Base-by-base conservation (phyloP, 1,140 invertebrate species). In the Drosophila sechellia region DNA sequence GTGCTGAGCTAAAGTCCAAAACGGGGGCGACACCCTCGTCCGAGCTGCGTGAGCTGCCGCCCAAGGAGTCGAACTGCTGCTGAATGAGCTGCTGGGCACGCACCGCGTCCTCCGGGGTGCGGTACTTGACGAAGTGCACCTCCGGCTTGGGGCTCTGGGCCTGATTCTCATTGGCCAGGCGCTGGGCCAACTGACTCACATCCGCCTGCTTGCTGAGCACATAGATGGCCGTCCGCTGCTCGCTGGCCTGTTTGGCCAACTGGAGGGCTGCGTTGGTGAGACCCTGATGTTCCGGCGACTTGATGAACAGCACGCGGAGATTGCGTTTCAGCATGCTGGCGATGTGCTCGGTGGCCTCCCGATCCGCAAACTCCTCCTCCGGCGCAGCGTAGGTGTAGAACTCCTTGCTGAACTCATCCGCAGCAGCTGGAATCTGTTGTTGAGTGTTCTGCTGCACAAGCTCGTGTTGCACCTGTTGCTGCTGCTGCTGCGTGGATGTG, bases 41-140 rank as follows among this genome's bases (percentile, higher is more conserved):
- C 5, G 77, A 90, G 46, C 70, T 85, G 46, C 57, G 85, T 0
- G 85, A 81, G 37, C 74, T 85, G 39, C 86, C 86, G 22, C 86
- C 86, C 60, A 90, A 34, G 5, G 81, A 59, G 52, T 90, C 69
- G 25, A 90, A 90, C 50, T 90, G 86, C 27, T 90, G 75, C 68
- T 90, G 86, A 37, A 90, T 90, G 8, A 81, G 58, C 39, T 90
- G 81, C 58, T 90, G 86, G 12, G 86, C 86, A 5, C 85, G 71
- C 43, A 81, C 60, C n/a, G 86, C 86, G 13, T 90, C 86, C 48
- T 90, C 86, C n/a, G 81, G 64, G 0, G 86, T 90, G 60, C 86
- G 86, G 45, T 90, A 90, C 54, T 90, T 90, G 49, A 90, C 86
- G 11, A 90, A 90, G 37, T 90, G 86, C 66, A 90, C 86, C 76